phyloP scores from a whole-genome alignment of 2,888 invertebrate genomes.

The Xanthorhoe spadicearia region DNA sequence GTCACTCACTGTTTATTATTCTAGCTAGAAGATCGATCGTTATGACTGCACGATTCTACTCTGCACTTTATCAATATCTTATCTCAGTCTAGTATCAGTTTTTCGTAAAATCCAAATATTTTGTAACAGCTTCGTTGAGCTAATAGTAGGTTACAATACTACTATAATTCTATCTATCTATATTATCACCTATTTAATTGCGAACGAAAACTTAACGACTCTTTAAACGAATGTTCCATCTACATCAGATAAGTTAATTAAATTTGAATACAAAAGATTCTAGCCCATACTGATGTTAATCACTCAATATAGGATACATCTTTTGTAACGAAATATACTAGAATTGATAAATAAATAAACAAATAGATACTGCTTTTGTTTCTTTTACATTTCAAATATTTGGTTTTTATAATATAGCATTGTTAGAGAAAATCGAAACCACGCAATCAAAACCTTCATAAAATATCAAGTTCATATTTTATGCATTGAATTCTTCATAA shows the following conservation, averaged over 20 bases:
- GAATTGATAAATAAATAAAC: too few species aligned
- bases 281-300: background rate
- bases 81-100: background rate
- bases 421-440: conserved; percentile 7
- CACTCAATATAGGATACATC: background rate
- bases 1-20: conserved; percentile 54
- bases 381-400: background rate
- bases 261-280: background rate
- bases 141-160: background rate
- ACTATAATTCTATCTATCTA: too few species aligned
- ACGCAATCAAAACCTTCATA: conserved; percentile 9
- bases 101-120: background rate
- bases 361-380: background rate
- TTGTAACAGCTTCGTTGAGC: too few species aligned
- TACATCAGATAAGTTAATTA: conserved; percentile 7
- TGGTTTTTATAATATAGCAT: background rate
- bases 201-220: background rate
- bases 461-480: conserved; percentile 28
- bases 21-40: background rate
- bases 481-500: conserved; percentile 35
- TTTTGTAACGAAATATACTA: background rate
- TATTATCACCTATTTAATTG: conserved; percentile 13
- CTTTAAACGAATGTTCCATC: background rate
- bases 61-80: background rate
- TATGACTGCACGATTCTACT: background rate